These are phyloP conservation scores for Thamnaconus septentrionalis DNA, from an alignment of 2,113 vertebrate genomes.

Conservation along the genomic window DNA sequence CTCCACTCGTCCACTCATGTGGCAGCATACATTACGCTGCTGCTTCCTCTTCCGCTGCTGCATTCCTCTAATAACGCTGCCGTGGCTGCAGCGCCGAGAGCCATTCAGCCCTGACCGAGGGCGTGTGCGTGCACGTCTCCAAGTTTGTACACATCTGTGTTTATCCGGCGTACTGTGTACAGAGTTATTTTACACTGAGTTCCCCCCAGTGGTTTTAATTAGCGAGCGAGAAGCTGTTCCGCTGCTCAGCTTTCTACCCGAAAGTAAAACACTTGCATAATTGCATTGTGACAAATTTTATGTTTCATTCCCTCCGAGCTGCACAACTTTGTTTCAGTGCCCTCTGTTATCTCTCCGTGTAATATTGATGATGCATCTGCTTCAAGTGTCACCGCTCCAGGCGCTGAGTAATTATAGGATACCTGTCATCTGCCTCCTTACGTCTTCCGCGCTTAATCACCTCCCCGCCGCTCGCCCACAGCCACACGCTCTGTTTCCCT, in stretches of 20 bases:
- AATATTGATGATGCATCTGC: constrained; percentile 45
- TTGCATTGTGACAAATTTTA: constrained; percentile 1
- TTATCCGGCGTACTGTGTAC: too few relatives aligned
- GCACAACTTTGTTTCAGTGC: constrained; percentile 27
- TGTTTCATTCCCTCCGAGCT: constrained; percentile 19
- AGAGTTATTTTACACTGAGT: constrained; percentile 40
- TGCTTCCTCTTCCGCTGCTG: constrained; percentile 20
- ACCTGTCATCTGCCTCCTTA: constrained; percentile 28
- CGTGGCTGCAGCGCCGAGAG: background rate
- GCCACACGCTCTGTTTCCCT: constrained; percentile 5
- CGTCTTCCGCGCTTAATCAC: constrained; percentile 26
- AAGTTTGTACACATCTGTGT: constrained; percentile 25
- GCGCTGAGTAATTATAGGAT: constrained; percentile 33
- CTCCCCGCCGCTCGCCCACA: constrained; percentile 1
- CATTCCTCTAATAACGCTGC: too few relatives aligned
- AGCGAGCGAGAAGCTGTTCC: constrained; percentile 40
- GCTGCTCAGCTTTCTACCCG: background rate
- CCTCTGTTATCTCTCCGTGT: constrained; percentile 5
- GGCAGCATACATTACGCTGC: constrained; percentile 45
- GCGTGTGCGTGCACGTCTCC: too few relatives aligned
- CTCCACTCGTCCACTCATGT: background rate
- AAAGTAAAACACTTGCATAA: constrained; percentile 1
- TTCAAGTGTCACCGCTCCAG: constrained; percentile 20
- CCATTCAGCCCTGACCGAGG: background rate
- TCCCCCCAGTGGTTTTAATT: constrained; percentile 43